Evolutionary conservation across 2,888 invertebrate species (phyloP).

Genomic region (Aphrophora alni): DNA sequence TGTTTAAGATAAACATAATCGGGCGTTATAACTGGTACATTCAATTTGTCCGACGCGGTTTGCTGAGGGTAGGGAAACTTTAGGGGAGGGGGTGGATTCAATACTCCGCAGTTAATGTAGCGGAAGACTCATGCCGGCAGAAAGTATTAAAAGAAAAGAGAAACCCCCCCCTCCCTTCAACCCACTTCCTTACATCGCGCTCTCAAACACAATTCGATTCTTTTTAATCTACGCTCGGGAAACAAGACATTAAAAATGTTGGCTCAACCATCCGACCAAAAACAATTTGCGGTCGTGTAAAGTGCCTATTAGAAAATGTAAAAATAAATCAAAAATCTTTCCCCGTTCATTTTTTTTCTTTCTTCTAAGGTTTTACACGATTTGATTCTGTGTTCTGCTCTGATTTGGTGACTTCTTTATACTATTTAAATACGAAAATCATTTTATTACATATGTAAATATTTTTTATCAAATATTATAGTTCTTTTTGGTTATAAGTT

Average conservation of each 20-base stretch:
- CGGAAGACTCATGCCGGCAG: conserved; percentile 48
- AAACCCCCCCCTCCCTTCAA: conserved; percentile 18
- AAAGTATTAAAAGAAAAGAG: conserved; percentile 47
- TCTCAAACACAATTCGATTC: conserved; percentile 46
- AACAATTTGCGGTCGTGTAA: conserved; percentile 39
- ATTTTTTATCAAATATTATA: no score
- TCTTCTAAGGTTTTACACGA: not conserved
- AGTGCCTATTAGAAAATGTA: conserved; percentile 40
- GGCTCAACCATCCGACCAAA: conserved; percentile 17
- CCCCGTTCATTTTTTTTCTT: not conserved
- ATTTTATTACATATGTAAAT: no score
- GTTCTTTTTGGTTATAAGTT: no score
- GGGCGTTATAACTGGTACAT: conserved; percentile 15
- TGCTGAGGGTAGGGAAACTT: not conserved
- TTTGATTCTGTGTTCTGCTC: no score
- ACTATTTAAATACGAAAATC: no score
- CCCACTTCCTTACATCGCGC: conserved; percentile 2
- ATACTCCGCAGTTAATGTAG: conserved; percentile 45
- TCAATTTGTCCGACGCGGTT: conserved; percentile 11
- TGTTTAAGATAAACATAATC: not conserved
- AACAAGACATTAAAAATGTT: conserved; percentile 42
- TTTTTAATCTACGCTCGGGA: conserved; percentile 45
- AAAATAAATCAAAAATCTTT: conserved; percentile 36
- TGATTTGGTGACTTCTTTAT: no score
- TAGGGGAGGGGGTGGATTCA: conserved; percentile 2